Conservation (phyloP, 2,888 invertebrate genomes). For the Nomada fabriciana region DNA sequence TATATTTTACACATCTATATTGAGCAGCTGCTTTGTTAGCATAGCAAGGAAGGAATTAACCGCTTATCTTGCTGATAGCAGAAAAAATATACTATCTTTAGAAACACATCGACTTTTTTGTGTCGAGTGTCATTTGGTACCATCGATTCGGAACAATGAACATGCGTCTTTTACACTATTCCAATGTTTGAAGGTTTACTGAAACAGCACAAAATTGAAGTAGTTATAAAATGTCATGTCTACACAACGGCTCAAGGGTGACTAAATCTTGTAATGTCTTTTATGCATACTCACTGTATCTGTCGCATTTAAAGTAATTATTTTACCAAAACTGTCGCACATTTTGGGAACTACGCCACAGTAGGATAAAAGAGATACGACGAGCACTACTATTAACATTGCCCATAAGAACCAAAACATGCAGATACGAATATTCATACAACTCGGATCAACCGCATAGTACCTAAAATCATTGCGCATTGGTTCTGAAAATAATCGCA, state of each 20-base stretch:
- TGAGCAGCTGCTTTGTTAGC: not conserved
- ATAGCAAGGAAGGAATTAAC: not conserved
- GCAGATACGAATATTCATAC: constrained; percentile 75
- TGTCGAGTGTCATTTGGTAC: constrained; percentile 2
- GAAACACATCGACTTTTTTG: not conserved
- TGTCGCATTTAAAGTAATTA: constrained; percentile 33
- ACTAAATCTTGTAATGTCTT: not conserved
- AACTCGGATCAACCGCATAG: constrained; percentile 70
- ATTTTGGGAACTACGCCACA: constrained; percentile 62
- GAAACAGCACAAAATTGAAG: constrained; percentile 12
- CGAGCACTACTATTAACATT: constrained; percentile 68
- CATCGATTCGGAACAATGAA: not conserved
- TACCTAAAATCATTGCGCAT: constrained; percentile 38
- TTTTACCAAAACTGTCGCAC: constrained; percentile 38
- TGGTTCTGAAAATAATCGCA: constrained; percentile 39
- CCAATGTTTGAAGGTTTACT: constrained; percentile 10
- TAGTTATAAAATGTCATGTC: not conserved
- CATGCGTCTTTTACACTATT: not conserved
- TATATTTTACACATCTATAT: constrained; percentile 9
- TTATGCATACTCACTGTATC: constrained; percentile 17
- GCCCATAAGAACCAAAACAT: constrained; percentile 79
- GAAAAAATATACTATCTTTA: constrained; percentile 22
- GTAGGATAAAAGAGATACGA: constrained; percentile 70
- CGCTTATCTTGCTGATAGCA: constrained; percentile 49
- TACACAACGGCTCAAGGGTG: not conserved